phyloP scores from a whole-genome alignment of 2,797 vertebrate genomes.

The Hyperoplus immaculatus region DNA sequence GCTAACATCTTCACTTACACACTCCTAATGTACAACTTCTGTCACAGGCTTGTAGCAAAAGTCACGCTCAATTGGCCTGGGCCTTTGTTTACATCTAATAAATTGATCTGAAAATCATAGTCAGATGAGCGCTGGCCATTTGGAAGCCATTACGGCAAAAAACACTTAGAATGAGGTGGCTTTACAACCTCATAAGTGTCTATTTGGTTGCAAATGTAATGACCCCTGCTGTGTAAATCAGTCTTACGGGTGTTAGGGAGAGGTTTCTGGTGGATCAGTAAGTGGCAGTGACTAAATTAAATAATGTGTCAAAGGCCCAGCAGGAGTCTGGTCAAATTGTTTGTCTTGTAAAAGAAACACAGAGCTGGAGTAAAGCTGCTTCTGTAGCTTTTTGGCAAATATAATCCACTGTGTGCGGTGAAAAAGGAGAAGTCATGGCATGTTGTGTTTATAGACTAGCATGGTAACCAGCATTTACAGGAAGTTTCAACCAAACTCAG shows the following conservation, averaged over 20 bases:
- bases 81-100: conserved; percentile 75
- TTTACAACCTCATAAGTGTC: conserved; percentile 75
- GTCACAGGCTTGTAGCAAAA: background rate
- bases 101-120: conserved; percentile 79
- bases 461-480: conserved; percentile 21
- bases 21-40: background rate
- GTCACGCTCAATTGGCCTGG: conserved; percentile 52
- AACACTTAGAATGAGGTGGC: conserved; percentile 68
- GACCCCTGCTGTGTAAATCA: conserved; percentile 73
- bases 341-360: conserved; percentile 16
- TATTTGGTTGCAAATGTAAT: conserved; percentile 75
- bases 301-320: conserved; percentile 45
- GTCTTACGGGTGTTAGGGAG: conserved; percentile 50
- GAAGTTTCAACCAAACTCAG: conserved; percentile 3
- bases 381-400: conserved; percentile 21
- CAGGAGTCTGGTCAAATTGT: conserved; percentile 42
- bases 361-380: conserved; percentile 19
- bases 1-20: background rate
- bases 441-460: conserved; percentile 15
- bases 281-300: conserved; percentile 40
- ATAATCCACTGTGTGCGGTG: conserved; percentile 5
- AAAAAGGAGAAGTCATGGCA: conserved; percentile 28
- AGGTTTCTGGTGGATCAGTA: conserved; percentile 61
- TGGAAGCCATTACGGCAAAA: conserved; percentile 73
- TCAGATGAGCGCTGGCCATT: conserved; percentile 76